Percentiles rank a stretch among this genome's conserved stretches.
Conservation (phyloP, 2,113 vertebrate genomes). For the Brachionichthys hirsutus region DNA sequence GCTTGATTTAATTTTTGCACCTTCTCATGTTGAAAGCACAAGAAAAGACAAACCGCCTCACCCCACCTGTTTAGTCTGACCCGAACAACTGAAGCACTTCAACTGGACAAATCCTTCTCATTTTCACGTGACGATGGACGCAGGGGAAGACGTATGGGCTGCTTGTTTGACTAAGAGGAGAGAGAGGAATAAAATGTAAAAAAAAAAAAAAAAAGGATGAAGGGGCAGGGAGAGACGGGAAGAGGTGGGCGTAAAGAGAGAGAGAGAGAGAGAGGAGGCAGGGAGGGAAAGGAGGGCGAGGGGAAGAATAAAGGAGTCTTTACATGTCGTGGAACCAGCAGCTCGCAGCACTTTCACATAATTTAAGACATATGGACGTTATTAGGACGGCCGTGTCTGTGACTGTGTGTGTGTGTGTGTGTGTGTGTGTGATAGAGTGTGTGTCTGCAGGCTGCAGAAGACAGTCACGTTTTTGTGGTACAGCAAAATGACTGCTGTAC, state of each 20-base stretch:
- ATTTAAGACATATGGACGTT: slow-evolving; percentile 76
- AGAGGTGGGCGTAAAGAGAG: slow-evolving; percentile 31
- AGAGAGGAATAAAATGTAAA: slow-evolving; percentile 16
- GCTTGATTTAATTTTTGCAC: no score
- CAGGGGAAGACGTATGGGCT: neutral
- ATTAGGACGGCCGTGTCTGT: slow-evolving; percentile 63
- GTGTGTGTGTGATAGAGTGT: slow-evolving; percentile 31
- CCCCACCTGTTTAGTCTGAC: neutral
- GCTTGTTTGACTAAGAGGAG: slow-evolving; percentile 25
- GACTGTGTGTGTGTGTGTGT: slow-evolving; percentile 34
- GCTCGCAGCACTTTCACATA: slow-evolving; percentile 74
- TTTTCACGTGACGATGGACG: slow-evolving; percentile 9
- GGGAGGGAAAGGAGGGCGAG: slow-evolving; percentile 27
- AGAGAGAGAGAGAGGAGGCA: slow-evolving; percentile 8
- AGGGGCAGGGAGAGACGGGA: slow-evolving; percentile 51
- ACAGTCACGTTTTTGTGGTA: slow-evolving; percentile 71
- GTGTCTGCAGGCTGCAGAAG: slow-evolving; percentile 60
- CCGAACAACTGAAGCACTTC: neutral
- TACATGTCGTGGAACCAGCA: slow-evolving; percentile 74
- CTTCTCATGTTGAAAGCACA: neutral
- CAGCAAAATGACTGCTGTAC: slow-evolving; percentile 51
- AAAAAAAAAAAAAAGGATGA: slow-evolving; percentile 33
- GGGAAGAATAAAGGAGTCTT: slow-evolving; percentile 71
- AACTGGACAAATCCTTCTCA: neutral
- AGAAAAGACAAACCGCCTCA: no score